Percentiles rank a stretch among this genome's conserved stretches.
Conservation (phyloP, 2,113 vertebrate genomes). For the Equus quagga region DNA sequence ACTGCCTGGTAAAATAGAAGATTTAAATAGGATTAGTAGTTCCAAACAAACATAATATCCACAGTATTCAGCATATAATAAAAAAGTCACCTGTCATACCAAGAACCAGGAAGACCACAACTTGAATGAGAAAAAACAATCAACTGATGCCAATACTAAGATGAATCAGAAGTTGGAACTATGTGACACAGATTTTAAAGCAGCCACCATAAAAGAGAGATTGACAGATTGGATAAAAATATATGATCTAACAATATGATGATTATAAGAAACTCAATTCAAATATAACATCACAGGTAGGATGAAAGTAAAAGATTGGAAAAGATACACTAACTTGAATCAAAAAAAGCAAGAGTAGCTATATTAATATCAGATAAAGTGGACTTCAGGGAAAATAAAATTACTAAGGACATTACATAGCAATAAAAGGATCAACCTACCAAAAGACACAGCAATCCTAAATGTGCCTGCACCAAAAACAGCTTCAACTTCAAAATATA, state of each 20-base stretch:
- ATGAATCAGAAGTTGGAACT: not conserved
- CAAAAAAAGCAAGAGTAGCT: not conserved
- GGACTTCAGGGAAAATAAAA: slow-evolving; percentile 32
- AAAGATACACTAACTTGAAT: not conserved
- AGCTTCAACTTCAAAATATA: slow-evolving; percentile 7
- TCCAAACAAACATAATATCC: not conserved
- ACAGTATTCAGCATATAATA: not conserved
- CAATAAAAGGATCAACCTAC: not conserved
- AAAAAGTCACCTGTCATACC: not conserved
- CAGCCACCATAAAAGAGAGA: not conserved
- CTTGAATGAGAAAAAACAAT: not conserved
- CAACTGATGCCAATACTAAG: not conserved
- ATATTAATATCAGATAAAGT: not conserved
- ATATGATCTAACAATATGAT: not conserved
- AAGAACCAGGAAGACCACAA: not conserved
- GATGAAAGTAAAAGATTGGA: not conserved
- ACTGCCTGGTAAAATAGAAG: not conserved
- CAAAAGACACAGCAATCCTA: not conserved
- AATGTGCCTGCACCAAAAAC: not conserved
- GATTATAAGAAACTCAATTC: not conserved
- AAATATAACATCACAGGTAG: not conserved
- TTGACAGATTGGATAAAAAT: not conserved
- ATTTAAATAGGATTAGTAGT: not conserved
- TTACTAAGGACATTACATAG: not conserved
- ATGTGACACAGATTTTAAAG: not conserved